Evolutionary conservation across 1,140 invertebrate genomes (phyloP), one percentile per base, ranked within the genome.

Genomic region (Galleria mellonella): DNA sequence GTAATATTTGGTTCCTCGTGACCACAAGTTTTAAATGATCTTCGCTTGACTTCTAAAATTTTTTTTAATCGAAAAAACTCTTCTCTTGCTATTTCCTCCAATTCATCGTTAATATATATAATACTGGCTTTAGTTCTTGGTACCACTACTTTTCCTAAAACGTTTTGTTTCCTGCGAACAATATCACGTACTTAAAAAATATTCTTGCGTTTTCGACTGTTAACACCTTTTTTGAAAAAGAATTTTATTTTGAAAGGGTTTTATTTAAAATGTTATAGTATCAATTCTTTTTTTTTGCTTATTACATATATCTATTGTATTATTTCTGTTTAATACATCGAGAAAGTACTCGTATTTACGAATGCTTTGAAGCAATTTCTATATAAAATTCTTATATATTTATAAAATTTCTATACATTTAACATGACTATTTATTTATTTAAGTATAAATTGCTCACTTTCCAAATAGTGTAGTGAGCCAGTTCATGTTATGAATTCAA

Each of bases 1-100:
- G 27, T 41, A 15, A 7, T 36, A 27, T 5, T 36, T 23, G 17
- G 17, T 23, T 23, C 17, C 17, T 6, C 17, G 6, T 23, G 17
- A 6, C 6, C 17, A 6, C 17, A 23, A 23, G 6, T 23, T 23
- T 52, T 8, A 37, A 48, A 4, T 47, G 36, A 41, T 56, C 55
- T 85, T 8, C 57, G 55, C 53, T 91, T 90, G 55, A 92, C 88
- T 66, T 92, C 90, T 60, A 92, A 90, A 32, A 92, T 89, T 73
- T 93, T 94, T 83, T 94, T 94, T 31, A 94, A 62, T 43, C 94
- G 88, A 73, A 92, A 96, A 71, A 96, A 96, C 64, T 96, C 94
- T 76, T 96, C 94, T 62, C 94, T 86, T 59, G 94, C 94, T 51
- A 91, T 86, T 69, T 96, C 94, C 76, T 96, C 95, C 47, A 96